phyloP scores from a whole-genome alignment of 2,888 invertebrate species.

The Apamea monoglypha region DNA sequence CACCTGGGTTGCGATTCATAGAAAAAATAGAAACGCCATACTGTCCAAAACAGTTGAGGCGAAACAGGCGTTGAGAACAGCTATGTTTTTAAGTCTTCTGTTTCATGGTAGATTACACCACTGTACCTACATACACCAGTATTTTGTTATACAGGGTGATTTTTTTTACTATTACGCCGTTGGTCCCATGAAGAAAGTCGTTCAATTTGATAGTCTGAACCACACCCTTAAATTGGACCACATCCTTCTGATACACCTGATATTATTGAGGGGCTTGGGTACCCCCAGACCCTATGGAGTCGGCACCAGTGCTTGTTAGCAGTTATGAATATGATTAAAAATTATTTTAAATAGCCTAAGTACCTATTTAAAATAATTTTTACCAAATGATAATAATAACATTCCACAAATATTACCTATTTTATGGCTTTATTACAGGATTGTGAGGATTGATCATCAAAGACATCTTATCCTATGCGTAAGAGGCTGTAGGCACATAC shows the following conservation, averaged over 20 bases:
- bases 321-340: not conserved
- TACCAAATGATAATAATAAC: not conserved
- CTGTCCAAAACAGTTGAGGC: not conserved
- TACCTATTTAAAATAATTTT: no score
- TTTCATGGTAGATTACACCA: not conserved
- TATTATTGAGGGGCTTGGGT: not conserved
- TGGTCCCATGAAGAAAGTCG: not conserved
- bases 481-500: not conserved
- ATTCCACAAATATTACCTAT: not conserved
- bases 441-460: not conserved
- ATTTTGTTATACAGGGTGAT: not conserved
- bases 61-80: not conserved
- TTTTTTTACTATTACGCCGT: not conserved
- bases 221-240: not conserved
- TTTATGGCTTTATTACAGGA: not conserved
- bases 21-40: not conserved
- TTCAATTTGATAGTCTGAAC: not conserved
- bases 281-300: not conserved
- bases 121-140: not conserved
- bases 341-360: not conserved
- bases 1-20: not conserved
- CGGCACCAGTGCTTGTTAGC: not conserved
- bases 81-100: not conserved
- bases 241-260: not conserved
- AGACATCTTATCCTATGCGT: not conserved